Conservation (phyloP, 2,113 vertebrate genomes). For the Fukomys damarensis region DNA sequence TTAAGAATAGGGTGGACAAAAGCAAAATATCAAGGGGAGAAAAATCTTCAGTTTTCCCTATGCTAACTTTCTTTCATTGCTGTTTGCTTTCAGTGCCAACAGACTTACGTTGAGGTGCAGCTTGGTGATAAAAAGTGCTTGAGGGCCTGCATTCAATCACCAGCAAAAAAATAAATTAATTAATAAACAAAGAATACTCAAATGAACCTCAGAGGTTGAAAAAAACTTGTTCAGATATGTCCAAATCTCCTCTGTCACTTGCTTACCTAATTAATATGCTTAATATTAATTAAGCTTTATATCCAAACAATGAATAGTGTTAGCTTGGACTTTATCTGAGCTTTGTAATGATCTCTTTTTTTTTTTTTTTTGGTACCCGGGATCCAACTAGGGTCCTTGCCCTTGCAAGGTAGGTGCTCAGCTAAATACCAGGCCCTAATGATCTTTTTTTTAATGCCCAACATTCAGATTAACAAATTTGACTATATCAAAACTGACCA, state of each 20-base stretch:
- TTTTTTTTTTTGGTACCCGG: too few relatives aligned
- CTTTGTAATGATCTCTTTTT: too few relatives aligned
- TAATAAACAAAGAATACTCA: background rate
- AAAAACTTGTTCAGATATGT: background rate
- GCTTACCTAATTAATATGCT: background rate
- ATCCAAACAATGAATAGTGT: background rate
- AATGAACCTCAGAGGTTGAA: background rate
- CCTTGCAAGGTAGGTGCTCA: too few relatives aligned
- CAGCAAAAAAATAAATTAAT: background rate
- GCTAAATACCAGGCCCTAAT: too few relatives aligned
- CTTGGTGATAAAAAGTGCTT: background rate
- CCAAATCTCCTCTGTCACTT: background rate
- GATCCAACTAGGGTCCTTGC: too few relatives aligned
- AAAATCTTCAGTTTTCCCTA: background rate
- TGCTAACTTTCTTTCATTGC: background rate
- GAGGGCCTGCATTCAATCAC: background rate
- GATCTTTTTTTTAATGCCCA: background rate
- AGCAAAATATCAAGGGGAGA: background rate
- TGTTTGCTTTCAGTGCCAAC: background rate
- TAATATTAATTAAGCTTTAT: background rate
- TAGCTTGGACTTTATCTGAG: background rate
- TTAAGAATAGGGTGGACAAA: background rate
- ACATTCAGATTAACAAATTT: background rate
- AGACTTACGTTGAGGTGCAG: background rate
- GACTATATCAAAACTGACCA: background rate